Percentiles rank a stretch among this genome's conserved stretches.
Evolutionary conservation across 2,888 invertebrate species (phyloP).

Genomic region (Digitonthophagus gazella): DNA sequence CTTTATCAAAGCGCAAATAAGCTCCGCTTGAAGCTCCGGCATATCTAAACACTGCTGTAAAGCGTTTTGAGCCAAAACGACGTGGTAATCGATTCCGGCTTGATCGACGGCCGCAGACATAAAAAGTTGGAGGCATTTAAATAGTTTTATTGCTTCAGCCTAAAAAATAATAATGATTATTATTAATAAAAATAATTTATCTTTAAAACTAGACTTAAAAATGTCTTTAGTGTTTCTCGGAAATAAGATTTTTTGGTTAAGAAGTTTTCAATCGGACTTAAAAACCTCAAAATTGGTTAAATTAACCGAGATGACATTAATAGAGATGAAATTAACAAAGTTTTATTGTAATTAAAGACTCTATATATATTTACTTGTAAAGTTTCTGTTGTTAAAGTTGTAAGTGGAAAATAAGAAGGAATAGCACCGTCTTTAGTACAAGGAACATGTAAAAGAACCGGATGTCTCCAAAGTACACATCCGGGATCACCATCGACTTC

Average conservation of each 20-base stretch:
- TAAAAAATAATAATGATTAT: conserved; percentile 27
- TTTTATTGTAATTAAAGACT: no score
- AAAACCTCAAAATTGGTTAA: no score
- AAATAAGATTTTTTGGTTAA: no score
- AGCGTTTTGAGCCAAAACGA: conserved; percentile 94
- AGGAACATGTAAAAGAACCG: conserved; percentile 72
- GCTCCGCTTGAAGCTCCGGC: conserved; percentile 88
- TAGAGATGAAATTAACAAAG: no score
- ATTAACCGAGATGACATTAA: no score
- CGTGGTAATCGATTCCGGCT: conserved; percentile 96
- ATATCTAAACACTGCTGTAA: conserved; percentile 88
- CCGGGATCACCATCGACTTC: conserved; percentile 92
- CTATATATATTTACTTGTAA: conserved; percentile 59
- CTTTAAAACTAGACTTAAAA: no score
- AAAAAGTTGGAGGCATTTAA: conserved; percentile 95
- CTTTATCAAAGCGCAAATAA: conserved; percentile 86
- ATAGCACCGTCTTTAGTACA: conserved; percentile 84
- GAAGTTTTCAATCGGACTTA: no score
- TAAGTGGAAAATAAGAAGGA: conserved; percentile 69
- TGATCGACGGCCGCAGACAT: conserved; percentile 95
- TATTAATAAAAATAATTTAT: conserved; percentile 6
- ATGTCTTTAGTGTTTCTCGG: no score
- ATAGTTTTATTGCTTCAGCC: conserved; percentile 88
- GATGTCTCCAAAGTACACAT: conserved; percentile 93
- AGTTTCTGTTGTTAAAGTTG: conserved; percentile 84